Base-by-base conservation (phyloP, 1,140 invertebrate species). In the Dendroctonus valens region DNA sequence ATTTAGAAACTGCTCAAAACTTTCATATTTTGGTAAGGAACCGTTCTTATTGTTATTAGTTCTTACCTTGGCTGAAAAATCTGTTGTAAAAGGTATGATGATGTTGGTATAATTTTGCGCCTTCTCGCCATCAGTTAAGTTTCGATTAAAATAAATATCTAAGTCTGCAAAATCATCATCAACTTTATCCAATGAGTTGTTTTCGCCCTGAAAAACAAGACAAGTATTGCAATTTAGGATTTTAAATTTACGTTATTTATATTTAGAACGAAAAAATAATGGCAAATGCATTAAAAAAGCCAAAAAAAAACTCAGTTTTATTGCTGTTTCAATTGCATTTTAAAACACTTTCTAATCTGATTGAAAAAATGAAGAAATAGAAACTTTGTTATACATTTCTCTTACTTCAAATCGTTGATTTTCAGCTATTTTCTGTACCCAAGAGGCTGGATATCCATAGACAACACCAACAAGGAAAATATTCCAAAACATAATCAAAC, bases 31-130 rank as follows among this genome's bases (percentile, higher is more conserved):
- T 26, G 26, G 26, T 26, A 2, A 3, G 3, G 26, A 26, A 26
- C 26, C 26, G 26, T 26, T 26, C 26, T 26, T 26, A 26, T 26
- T 26, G 53, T 0, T n/a, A 44, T 59, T 11, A 57, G 41, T 44
- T 59, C 63, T 50, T 41, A 49, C 63, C 14, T 26, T 15, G 8
- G 59, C 14, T 38, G 39, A 38, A 55, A 48, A 64, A 38, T 59
- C 42, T 41, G 42, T 69, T 4, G 12, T 62, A 42, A 63, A 63
- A 5, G 61, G 61, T 11, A 63, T 63, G 12, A 63, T 63, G n/a
- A 3, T 12, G 8, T 61, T 52, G 7, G 61, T 63, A 38, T 63
- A 63, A 41, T 63, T 63, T 50, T 44, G 26, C 42, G 42, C n/a
- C 6, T 14, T 26, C 26, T 26, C 26, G 3, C 26, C 26, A 1